Percentiles rank a stretch among this genome's conserved stretches.
Evolutionary conservation across 2,888 invertebrate genomes (phyloP).

Genomic region (Mayetiola destructor): DNA sequence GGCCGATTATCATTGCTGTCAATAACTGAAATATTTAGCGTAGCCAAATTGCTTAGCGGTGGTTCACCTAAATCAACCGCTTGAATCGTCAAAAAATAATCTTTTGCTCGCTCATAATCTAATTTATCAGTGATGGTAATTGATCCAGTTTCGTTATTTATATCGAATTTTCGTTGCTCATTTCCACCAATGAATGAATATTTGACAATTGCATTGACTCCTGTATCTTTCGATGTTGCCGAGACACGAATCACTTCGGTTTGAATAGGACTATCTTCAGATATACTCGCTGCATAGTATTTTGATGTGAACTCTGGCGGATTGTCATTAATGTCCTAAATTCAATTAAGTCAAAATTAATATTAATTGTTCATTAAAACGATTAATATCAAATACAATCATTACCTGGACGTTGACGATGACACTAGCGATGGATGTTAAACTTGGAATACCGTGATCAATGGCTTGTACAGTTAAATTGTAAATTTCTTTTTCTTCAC

Average conservation of each 20-base stretch:
- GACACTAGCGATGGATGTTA: constrained; percentile 51
- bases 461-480: constrained; percentile 68
- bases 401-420: constrained; percentile 58
- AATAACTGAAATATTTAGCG: constrained; percentile 67
- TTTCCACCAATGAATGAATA: constrained; percentile 81
- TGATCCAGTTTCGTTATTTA: constrained; percentile 59
- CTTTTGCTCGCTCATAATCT: constrained; percentile 75
- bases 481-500: constrained; percentile 73
- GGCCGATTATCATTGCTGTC: constrained; percentile 85
- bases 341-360: not conserved
- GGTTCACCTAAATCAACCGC: constrained; percentile 81
- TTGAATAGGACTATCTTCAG: constrained; percentile 64
- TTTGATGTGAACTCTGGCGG: constrained; percentile 84
- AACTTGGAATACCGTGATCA: constrained; percentile 67
- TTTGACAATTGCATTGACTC: constrained; percentile 82
- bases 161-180: constrained; percentile 69
- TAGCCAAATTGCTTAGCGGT: constrained; percentile 75
- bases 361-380: constrained; percentile 17
- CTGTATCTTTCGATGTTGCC: constrained; percentile 86
- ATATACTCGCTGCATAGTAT: constrained; percentile 59
- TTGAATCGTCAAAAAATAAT: constrained; percentile 77
- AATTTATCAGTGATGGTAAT: constrained; percentile 62
- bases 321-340: constrained; percentile 77
- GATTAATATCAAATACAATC: too few relatives aligned
- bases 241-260: constrained; percentile 68